Conservation (phyloP, 30 jellyfish, hydroid and myxozoan species). For the Sanderia malayensis region DNA sequence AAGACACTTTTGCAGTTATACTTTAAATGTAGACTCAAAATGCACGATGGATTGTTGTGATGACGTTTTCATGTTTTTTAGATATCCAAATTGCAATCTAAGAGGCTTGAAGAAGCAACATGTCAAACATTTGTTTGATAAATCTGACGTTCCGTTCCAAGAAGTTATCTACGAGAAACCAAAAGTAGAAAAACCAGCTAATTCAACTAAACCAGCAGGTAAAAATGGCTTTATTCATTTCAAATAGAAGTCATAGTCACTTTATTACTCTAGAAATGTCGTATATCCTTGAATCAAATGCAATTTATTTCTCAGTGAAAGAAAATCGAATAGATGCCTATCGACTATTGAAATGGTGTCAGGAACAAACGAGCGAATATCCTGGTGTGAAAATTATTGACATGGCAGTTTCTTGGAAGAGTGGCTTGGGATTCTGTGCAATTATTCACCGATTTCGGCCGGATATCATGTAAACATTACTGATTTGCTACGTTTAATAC, state of each 20-base stretch:
- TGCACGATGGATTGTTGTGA: too few relatives aligned
- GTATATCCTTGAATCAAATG: too few relatives aligned
- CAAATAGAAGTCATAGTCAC: too few relatives aligned
- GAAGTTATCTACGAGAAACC: slow-evolving; percentile 26
- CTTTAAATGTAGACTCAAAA: too few relatives aligned
- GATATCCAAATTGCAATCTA: slow-evolving; percentile 55
- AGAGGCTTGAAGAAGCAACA: slow-evolving; percentile 45
- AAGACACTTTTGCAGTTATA: too few relatives aligned
- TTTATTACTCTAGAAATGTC: too few relatives aligned
- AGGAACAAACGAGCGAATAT: slow-evolving; percentile 75
- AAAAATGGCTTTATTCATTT: too few relatives aligned
- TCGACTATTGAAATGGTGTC: slow-evolving; percentile 78
- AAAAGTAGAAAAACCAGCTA: neutral
- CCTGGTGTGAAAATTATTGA: slow-evolving; percentile 65
- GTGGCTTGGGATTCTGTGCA: slow-evolving; percentile 91
- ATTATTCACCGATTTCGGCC: slow-evolving; percentile 84
- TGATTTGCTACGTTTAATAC: too few relatives aligned
- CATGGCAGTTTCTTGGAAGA: slow-evolving; percentile 79
- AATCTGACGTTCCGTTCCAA: slow-evolving; percentile 45
- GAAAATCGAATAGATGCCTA: slow-evolving; percentile 68
- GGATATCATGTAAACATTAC: slow-evolving; percentile 59
- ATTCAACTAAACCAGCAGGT: slow-evolving; percentile 31
- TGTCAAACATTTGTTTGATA: slow-evolving; percentile 64
- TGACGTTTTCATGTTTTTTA: neutral
- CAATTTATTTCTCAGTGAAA: neutral